Conservation (phyloP, 2,888 invertebrate species). For the Cephus pulcher region DNA sequence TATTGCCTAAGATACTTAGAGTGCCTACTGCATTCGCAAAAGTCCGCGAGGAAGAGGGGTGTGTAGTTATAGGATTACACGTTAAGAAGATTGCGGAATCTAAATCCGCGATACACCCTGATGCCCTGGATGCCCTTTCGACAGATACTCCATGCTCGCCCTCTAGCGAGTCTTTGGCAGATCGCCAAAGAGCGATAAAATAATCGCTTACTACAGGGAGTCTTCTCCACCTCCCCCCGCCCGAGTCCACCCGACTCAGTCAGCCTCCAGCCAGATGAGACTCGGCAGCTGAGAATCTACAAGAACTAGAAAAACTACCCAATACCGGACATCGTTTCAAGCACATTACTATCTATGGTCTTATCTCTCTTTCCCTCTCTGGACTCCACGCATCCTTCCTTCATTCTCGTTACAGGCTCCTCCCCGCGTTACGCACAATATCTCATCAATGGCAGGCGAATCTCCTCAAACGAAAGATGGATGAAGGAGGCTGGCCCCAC, state of each 20-base stretch:
- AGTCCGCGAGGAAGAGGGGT: too few relatives aligned
- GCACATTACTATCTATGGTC: too few relatives aligned
- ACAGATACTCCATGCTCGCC: constrained; percentile 30
- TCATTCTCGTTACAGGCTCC: background rate
- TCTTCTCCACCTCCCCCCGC: constrained; percentile 16
- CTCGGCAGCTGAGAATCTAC: background rate
- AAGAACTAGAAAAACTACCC: too few relatives aligned
- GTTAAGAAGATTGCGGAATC: background rate
- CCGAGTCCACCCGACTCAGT: too few relatives aligned
- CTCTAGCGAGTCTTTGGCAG: constrained; percentile 47
- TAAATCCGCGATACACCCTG: constrained; percentile 27
- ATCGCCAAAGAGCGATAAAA: constrained; percentile 59
- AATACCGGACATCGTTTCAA: too few relatives aligned
- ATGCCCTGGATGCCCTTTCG: constrained; percentile 25
- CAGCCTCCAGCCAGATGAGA: constrained; percentile 7
- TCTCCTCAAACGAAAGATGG: constrained; percentile 42
- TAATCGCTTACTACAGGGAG: constrained; percentile 59
- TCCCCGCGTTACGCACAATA: constrained; percentile 16
- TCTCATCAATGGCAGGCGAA: constrained; percentile 24
- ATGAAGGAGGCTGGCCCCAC: constrained; percentile 26
- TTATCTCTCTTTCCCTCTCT: too few relatives aligned
- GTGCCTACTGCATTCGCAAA: too few relatives aligned
- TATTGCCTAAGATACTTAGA: too few relatives aligned
- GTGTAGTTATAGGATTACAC: too few relatives aligned
- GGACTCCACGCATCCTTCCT: too few relatives aligned